These are phyloP conservation scores for Nymphalis c-album DNA, from an alignment of 2,888 invertebrate genomes.

Conservation along the genomic window DNA sequence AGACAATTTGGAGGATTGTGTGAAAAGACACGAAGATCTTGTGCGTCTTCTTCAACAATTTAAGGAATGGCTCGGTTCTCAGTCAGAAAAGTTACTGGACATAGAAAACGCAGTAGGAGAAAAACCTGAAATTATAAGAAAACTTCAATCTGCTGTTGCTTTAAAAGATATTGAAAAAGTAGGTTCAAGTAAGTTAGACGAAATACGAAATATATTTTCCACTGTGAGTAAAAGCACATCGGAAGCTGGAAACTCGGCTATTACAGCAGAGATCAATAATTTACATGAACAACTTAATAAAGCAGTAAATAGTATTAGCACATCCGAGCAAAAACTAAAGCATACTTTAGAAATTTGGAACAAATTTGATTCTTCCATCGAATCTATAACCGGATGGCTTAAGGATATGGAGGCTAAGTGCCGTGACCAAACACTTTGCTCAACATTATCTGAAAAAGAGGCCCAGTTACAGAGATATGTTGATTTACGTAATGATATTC, in stretches of 20 bases:
- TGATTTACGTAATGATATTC: conserved; percentile 87
- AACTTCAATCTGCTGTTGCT: conserved; percentile 84
- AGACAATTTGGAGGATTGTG: conserved; percentile 91
- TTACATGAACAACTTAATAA: conserved; percentile 85
- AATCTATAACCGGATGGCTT: conserved; percentile 92
- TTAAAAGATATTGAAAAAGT: conserved; percentile 85
- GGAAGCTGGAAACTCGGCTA: conserved; percentile 86
- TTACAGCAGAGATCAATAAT: conserved; percentile 87
- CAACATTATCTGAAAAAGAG: conserved; percentile 90
- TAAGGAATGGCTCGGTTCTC: conserved; percentile 90
- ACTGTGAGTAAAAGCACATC: conserved; percentile 90
- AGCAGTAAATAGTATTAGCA: conserved; percentile 84
- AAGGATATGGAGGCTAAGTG: conserved; percentile 91
- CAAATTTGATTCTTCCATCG: conserved; percentile 91
- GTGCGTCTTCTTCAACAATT: conserved; percentile 88
- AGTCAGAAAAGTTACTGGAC: conserved; percentile 89
- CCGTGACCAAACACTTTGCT: conserved; percentile 91
- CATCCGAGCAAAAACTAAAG: conserved; percentile 87
- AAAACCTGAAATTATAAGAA: conserved; percentile 88
- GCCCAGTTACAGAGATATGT: conserved; percentile 86
- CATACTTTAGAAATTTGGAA: conserved; percentile 91
- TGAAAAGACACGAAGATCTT: conserved; percentile 91
- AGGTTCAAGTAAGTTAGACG: conserved; percentile 84
- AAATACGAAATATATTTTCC: conserved; percentile 84
- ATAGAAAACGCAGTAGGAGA: conserved; percentile 93